A percentile compares a stretch with the other conserved stretches of the same genome.
Conservation (phyloP, 2,888 invertebrate species). For the Apamea epomidion region DNA sequence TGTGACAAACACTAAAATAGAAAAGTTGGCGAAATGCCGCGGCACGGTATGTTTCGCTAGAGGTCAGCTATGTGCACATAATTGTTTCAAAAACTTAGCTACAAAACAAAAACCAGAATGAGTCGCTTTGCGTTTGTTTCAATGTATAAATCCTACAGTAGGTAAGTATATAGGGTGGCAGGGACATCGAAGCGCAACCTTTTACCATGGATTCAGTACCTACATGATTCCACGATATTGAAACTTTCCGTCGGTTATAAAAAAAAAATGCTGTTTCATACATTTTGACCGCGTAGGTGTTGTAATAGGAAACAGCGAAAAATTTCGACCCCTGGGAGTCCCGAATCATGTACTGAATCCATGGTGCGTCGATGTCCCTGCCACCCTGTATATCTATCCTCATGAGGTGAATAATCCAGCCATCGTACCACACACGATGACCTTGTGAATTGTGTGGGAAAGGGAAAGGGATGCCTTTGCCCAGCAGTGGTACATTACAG, state of each 20-base stretch:
- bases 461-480: no score
- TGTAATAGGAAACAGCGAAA: no score
- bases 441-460: not conserved
- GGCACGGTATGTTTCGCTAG: conserved; percentile 8
- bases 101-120: not conserved
- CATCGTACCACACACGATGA: not conserved
- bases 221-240: no score
- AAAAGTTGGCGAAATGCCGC: conserved; percentile 50
- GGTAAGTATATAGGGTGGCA: not conserved
- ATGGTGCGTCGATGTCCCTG: no score
- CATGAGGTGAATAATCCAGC: not conserved
- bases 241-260: not conserved
- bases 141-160: not conserved
- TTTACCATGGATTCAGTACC: not conserved
- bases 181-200: not conserved
- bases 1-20: conserved; percentile 50
- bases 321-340: no score
- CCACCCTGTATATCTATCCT: not conserved
- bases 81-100: conserved; percentile 35
- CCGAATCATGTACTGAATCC: no score
- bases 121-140: not conserved
- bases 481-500: no score
- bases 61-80: conserved; percentile 45
- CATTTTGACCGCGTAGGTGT: no score
- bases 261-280: not conserved